A percentile compares a stretch with the other conserved stretches of the same genome.
Conservation (phyloP, 2,113 vertebrate genomes). For the Dasyurus viverrinus region DNA sequence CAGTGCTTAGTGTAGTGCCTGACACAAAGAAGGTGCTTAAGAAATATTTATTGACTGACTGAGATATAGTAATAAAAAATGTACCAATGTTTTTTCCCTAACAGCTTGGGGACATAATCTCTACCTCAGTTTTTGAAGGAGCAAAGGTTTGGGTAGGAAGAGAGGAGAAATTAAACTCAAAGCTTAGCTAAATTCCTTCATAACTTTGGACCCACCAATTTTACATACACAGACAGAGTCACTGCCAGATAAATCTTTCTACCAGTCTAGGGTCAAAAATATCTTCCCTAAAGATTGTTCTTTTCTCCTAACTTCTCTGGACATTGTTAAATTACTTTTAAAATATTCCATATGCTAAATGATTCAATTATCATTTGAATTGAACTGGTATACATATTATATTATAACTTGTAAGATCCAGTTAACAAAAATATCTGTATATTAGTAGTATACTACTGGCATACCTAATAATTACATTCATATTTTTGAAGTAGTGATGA, state of each 20-base stretch:
- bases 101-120: neutral
- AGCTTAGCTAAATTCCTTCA: neutral
- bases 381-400: neutral
- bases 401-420: neutral
- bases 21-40: neutral
- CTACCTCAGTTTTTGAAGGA: neutral
- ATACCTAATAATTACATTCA: neutral
- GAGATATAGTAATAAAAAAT: neutral
- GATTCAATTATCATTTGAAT: neutral
- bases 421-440: neutral
- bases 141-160: neutral
- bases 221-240: neutral
- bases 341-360: neutral
- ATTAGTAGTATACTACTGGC: neutral
- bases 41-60: no score
- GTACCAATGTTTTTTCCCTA: neutral
- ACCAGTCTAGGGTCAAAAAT: neutral
- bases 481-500: neutral
- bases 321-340: neutral
- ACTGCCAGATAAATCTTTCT: neutral
- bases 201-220: neutral
- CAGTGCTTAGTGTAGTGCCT: neutral
- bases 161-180: neutral
- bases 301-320: neutral
- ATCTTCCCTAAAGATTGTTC: neutral